phyloP scores from a whole-genome alignment of 2,888 invertebrate genomes.

The Tromatobia lineatoria region DNA sequence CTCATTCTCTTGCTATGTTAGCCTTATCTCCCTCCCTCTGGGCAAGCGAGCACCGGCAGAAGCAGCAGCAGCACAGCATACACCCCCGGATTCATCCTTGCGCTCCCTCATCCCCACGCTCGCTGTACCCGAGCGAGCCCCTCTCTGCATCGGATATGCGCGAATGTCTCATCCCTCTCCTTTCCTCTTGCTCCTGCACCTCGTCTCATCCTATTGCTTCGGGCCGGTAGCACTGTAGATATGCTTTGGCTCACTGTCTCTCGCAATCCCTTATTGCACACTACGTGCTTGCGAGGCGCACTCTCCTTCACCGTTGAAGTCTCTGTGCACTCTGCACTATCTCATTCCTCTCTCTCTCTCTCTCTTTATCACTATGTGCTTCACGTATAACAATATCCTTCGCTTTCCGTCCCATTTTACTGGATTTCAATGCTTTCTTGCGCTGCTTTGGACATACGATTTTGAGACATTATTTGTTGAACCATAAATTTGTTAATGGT shows the following conservation, averaged over 20 bases:
- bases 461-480: no score
- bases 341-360: conserved; percentile 45
- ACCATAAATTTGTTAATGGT: no score
- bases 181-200: conserved; percentile 69
- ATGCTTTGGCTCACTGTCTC: conserved; percentile 69
- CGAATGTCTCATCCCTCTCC: conserved; percentile 80
- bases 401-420: conserved; percentile 32
- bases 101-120: conserved; percentile 64
- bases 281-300: conserved; percentile 40
- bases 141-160: conserved; percentile 82
- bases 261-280: conserved; percentile 42
- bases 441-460: neutral
- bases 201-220: conserved; percentile 67
- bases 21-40: conserved; percentile 82
- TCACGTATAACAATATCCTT: conserved; percentile 49
- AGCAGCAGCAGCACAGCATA: conserved; percentile 71
- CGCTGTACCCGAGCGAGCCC: conserved; percentile 60
- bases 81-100: conserved; percentile 70
- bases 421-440: conserved; percentile 30
- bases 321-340: conserved; percentile 36
- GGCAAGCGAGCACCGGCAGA: conserved; percentile 66
- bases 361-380: conserved; percentile 48
- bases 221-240: conserved; percentile 55
- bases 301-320: conserved; percentile 39
- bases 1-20: conserved; percentile 84